phyloP scores from a whole-genome alignment of 2,113 vertebrate species.

The Thinocorus orbignyianus region DNA sequence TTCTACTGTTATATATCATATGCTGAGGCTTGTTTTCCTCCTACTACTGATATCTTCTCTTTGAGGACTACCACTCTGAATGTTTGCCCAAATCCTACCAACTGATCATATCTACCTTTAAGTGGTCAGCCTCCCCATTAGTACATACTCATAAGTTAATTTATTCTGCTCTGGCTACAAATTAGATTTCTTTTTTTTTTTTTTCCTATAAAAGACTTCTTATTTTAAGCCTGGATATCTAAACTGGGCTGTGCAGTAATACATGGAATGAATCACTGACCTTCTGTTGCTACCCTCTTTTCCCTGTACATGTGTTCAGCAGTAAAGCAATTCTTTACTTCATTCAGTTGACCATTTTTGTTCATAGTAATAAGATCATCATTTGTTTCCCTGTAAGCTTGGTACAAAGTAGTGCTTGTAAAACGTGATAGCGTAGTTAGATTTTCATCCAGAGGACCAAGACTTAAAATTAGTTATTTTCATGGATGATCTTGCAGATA shows the following conservation, averaged over 20 bases:
- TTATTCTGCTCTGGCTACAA: not conserved
- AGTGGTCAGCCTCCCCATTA: not conserved
- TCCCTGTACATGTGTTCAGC: rapidly evolving
- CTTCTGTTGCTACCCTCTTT: not conserved
- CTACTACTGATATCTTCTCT: not conserved
- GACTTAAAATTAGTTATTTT: not conserved
- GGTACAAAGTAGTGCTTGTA: not conserved
- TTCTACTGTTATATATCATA: not conserved
- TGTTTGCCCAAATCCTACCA: not conserved
- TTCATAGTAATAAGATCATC: not conserved
- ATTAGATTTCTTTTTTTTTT: not conserved
- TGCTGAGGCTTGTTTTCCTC: not conserved
- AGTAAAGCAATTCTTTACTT: not conserved
- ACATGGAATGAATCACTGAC: not conserved
- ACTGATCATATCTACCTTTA: not conserved
- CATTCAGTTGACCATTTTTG: not conserved
- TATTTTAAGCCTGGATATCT: not conserved
- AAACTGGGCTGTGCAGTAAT: not conserved
- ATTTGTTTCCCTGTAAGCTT: not conserved
- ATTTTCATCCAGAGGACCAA: not conserved
- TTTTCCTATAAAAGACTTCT: not conserved
- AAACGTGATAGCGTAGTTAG: not conserved
- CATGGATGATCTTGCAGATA: not conserved
- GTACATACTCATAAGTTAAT: not conserved
- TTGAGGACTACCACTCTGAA: not conserved